A percentile compares a stretch with the other conserved stretches of the same genome.
Conservation (phyloP, 2,888 invertebrate species). For the Spisula subtruncata region DNA sequence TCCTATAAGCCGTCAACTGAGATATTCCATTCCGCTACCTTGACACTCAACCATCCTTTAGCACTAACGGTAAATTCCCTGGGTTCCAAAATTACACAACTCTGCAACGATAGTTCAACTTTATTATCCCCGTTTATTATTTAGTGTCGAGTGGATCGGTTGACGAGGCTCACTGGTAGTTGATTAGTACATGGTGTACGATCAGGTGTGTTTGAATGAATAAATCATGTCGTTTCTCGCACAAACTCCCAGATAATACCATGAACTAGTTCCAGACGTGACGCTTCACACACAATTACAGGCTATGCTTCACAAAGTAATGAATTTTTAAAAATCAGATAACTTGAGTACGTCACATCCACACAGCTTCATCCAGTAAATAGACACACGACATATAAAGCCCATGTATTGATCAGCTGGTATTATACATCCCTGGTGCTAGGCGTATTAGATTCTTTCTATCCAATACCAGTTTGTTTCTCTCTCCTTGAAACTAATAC, state of each 20-base stretch:
- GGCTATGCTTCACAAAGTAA: constrained; percentile 10
- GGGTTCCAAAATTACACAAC: neutral
- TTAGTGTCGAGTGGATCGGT: neutral
- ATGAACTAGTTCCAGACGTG: neutral
- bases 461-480: constrained; percentile 3
- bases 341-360: neutral
- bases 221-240: neutral
- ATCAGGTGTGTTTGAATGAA: neutral
- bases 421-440: neutral
- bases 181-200: constrained; percentile 2
- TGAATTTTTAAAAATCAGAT: constrained; percentile 26
- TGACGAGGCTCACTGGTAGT: neutral
- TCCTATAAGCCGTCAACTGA: neutral
- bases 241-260: neutral
- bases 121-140: neutral
- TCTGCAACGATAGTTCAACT: neutral
- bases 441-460: neutral
- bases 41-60: neutral
- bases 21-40: neutral
- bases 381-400: neutral
- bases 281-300: neutral
- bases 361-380: neutral
- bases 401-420: neutral
- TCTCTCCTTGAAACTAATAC: constrained; percentile 9
- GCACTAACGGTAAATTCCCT: neutral